phyloP scores from a whole-genome alignment of 1,140 invertebrate species.

The Papilio machaon region DNA sequence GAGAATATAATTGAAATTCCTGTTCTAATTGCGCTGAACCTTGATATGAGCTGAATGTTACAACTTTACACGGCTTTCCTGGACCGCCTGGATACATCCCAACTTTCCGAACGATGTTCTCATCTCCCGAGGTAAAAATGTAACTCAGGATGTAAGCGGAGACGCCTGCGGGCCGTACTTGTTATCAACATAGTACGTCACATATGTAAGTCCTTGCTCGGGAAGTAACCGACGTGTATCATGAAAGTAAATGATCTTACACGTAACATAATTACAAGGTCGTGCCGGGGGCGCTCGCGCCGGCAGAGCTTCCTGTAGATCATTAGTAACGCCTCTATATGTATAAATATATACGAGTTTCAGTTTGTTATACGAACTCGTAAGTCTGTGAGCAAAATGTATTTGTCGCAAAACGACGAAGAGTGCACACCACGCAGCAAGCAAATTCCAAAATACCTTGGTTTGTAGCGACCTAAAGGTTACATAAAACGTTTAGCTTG shows the following conservation, averaged over 20 bases:
- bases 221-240: neutral
- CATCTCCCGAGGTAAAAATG: neutral
- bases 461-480: neutral
- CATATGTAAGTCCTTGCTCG: neutral
- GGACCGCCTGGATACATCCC: neutral
- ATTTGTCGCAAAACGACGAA: neutral
- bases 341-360: neutral
- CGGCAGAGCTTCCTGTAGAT: neutral
- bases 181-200: neutral
- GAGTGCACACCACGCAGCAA: neutral
- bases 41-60: neutral
- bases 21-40: neutral
- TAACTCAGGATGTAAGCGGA: neutral
- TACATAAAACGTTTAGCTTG: neutral
- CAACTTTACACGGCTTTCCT: neutral
- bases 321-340: neutral
- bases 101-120: neutral
- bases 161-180: neutral
- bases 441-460: neutral
- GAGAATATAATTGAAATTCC: neutral
- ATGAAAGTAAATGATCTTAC: neutral
- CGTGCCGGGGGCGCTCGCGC: neutral
- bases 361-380: neutral
- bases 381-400: neutral
- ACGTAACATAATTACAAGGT: neutral